Evolutionary conservation across 2,113 vertebrate genomes (phyloP), one percentile per base, ranked within the genome.

Genomic region (Suncus etruscus): DNA sequence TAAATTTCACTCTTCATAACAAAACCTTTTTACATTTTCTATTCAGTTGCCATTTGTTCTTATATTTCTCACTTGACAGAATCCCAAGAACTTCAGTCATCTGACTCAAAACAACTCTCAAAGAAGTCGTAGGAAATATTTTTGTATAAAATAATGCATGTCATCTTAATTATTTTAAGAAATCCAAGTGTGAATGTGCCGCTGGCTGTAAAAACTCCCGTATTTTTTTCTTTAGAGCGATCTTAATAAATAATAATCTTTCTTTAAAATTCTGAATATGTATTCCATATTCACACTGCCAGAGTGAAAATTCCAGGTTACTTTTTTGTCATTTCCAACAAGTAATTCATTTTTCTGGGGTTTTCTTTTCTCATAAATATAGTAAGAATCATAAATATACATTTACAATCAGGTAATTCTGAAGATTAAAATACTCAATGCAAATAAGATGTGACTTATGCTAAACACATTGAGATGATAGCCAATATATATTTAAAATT

Each of bases 81-180:
- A 51, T 83, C 65, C 73, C 11, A 80, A 74, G 25, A 73, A 6
- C 16, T 32, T 25, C 32, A 18, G 47, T 11, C 11, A 6, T 12
- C 58, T 61, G 4, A 39, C 18, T 79, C 22, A 86, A 74, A 78
- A 12, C 27, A 86, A n/a, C 66, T 83, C n/a, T 84, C 66, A 74
- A 6, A 66, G 50, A 65, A 90, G 11, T 54, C 70, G 69, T 27
- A 70, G 4, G 22, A 77, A 76, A 51, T 12, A 91, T 20, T 27
- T 86, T 75, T 68, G 8, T 68, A 82, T 78, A 82, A 81, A 88
- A 89, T 31, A 77, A 61, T 83, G 50, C 15, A 32, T n/a, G n/a
- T 10, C 66, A 48, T 61, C 66, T 76, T 82, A n/a, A 86, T 72
- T 29, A 39, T 91, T 74, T 89, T 83, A 83, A 91, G 76, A 27